Base-by-base conservation (phyloP, 2,888 invertebrate genomes). In the Idaea straminata region DNA sequence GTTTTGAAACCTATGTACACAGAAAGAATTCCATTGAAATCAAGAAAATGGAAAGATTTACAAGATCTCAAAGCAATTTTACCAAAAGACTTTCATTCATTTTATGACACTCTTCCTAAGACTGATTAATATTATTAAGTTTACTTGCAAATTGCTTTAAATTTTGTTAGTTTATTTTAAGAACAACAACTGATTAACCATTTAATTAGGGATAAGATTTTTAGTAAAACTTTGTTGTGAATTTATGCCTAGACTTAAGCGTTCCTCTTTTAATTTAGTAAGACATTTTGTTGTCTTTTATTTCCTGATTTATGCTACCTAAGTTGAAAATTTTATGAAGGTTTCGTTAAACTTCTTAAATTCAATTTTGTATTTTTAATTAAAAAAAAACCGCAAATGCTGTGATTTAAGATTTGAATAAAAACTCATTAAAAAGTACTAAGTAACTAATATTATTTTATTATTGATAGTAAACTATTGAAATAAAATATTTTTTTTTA, bases 401-500 rank as follows among this genome's bases (percentile, higher is more conserved):
- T 36, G 36, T 36, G 36, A 59, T 35, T 67, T n/a, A 35, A 67
- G 15, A 61, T 58, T 61, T 61, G 59, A 59, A 63, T 38, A 47
- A 60, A 59, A 59, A 25, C 13, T 59, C 10, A 13, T 59, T 59
- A 60, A n/a, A 38, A 57, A 15, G n/a, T 3, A 64, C 64, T 13
- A 6, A 25, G 61, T 15, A 63, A 64, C 60, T 36, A 47, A 15
- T 66, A 64, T 15, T 62, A 61, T 69, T 69, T 64, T 64, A 61
- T 59, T 66, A 61, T 63, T 61, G 10, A 16, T 25, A 47, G 25
- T 7, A 62, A 60, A 61, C 64, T 67, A 70, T 69, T 70, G 64
- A 70, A 66, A 68, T 68, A 67, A 5, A 72, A 72, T 68, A 65
- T 13, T 25, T 59, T 65, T 57, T 67, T 35, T 62, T 61, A n/a